These are phyloP conservation scores for Capra hircus DNA, from an alignment of 2,113 vertebrate genomes.

Conservation along the genomic window DNA sequence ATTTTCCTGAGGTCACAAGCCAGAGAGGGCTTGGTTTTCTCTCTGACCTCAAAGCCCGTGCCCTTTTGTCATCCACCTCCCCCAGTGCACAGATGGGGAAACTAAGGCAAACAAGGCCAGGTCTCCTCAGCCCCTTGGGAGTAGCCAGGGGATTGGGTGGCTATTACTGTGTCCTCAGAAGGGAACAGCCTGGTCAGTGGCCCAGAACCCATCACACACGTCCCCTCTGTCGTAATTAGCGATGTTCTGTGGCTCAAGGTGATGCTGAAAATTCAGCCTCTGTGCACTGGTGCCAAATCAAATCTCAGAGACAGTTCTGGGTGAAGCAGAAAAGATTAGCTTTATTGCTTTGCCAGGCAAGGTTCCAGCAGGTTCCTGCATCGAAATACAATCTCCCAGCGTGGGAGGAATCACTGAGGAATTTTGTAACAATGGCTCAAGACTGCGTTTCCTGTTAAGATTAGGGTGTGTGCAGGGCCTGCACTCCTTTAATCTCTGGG, in stretches of 20 bases:
- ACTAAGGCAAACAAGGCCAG: neutral
- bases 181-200: neutral
- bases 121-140: neutral
- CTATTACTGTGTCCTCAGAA: neutral
- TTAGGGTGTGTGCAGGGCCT: neutral
- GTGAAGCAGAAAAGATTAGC: neutral
- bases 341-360: neutral
- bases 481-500: neutral
- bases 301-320: neutral
- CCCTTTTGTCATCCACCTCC: neutral
- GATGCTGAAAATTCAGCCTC: neutral
- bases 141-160: neutral
- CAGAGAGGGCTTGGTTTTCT: neutral
- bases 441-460: neutral
- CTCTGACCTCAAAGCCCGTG: neutral
- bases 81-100: neutral
- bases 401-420: neutral
- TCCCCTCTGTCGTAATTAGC: conserved; percentile 43
- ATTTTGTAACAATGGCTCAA: neutral
- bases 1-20: neutral
- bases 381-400: neutral
- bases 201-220: neutral
- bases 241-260: conserved; percentile 44
- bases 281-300: neutral
- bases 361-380: neutral